Evolutionary conservation across 2,888 invertebrate genomes (phyloP), one percentile per base, ranked within the genome.

Genomic region (Alcis repandata): DNA sequence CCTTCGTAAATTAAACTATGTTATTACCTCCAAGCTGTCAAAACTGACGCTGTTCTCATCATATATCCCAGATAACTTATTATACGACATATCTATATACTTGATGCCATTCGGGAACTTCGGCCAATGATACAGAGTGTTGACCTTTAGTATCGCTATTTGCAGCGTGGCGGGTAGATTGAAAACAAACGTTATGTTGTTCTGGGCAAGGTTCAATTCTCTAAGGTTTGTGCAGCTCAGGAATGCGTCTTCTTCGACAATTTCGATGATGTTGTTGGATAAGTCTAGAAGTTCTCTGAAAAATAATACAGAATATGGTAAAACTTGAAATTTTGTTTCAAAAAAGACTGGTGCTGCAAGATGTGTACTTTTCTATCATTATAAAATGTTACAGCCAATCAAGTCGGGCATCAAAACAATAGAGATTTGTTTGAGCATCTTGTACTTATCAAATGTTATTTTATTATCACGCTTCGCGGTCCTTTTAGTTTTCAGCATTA

Each of bases 151-250:
- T 68, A 88, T 89, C 62, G 88, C 88, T 38, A 89, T 89, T 75
- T 91, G 89, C 20, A 94, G 72, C 1, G 88, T 74, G 1, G 87
- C 77, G 0, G 93, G 92, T 49, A 93, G 70, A 1, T 87, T 84
- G 70, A 92, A 90, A 63, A 88, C 78, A 20, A 89, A 84, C 72
- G 91, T 90, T 82, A 94, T 88, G 71, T 90, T 89, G 79, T 94
- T 94, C 72, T 90, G 88, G 0, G 86, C 91, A 76, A 94, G 86
- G 82, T 94, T 91, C 78, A 94, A 72, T 79, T 92, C 92, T 45
- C 84, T 81, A 65, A 94, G 79, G 70, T 79, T 89, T 11, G 78
- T 80, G 71, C 90, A 91, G 0, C 84, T 74, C 1, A 87, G 72
- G 68, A 93, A 90, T 0, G 91, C 79, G 9, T 88, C 84, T 59